Base-by-base conservation (phyloP, 2,113 vertebrate species). In the Asarcornis scutulata region DNA sequence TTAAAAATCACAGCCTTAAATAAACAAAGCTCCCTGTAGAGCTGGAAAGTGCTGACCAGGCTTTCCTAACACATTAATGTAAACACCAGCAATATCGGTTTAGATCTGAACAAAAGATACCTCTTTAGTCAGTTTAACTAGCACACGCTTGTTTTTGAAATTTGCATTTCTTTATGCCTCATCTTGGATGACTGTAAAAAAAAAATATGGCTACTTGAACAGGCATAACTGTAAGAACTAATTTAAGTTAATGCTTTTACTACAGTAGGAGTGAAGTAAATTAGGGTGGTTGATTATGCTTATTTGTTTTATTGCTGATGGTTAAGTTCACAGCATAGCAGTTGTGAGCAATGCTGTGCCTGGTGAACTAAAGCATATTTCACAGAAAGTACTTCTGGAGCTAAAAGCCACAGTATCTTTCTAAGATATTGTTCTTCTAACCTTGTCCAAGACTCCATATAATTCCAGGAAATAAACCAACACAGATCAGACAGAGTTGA, bases 381-480 rank as follows among this genome's bases (percentile, higher is more conserved):
- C 85, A 81, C 64, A 75, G 59, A 74, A 89, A 72, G 56, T n/a
- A 34, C 52, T 88, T 76, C 50, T 88, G 68, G 52, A 83, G 32
- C 63, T 93, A 25, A 87, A 86, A 94, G 31, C 59, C 56, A 31
- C 22, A 13, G 26, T 36, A 90, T 64, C 83, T 94, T 81, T 90
- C 3, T 0, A 34, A 88, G 60, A 75, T 81, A 42, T 0, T 67
- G 31, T 86, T 86, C 64, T 81, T 74, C 68, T 83, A 75, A 59
- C 46, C 36, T 40, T 78, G 40, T 75, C 85, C 63, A 81, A 86
- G 88, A 42, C 42, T 90, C 36, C 17, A 16, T 46, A 36, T 78
- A 95, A 88, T 95, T 95, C 80, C 86, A 90, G 85, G 88, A 95
- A 95, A 93, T 48, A 64, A 89, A 76, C 64, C 27, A 74, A 44